phyloP scores from a whole-genome alignment of 1,140 invertebrate species.

The Coboldia fuscipes region DNA sequence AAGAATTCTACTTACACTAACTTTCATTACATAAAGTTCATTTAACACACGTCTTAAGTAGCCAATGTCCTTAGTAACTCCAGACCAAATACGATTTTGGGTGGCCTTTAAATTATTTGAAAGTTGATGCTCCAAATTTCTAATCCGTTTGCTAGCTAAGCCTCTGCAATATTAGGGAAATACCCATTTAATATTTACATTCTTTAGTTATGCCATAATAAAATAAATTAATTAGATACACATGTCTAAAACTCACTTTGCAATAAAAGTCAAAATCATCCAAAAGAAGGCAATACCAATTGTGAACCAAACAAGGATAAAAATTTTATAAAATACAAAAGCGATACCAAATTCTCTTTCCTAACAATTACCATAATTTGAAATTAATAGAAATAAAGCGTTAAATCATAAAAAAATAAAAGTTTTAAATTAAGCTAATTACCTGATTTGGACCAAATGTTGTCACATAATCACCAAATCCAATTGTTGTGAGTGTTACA shows the following conservation, averaged over 20 bases:
- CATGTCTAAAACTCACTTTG: slow-evolving; percentile 18
- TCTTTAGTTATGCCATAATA: no score
- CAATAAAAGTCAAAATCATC: slow-evolving; percentile 79
- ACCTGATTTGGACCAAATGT: slow-evolving; percentile 28
- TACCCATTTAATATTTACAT: no score
- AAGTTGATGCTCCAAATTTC: slow-evolving; percentile 49
- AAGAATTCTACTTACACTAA: slow-evolving; percentile 34
- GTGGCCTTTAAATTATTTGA: slow-evolving; percentile 51
- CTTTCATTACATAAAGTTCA: slow-evolving; percentile 52
- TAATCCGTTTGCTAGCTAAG: slow-evolving; percentile 42
- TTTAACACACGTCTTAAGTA: slow-evolving; percentile 51
- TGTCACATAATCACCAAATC: slow-evolving; percentile 84
- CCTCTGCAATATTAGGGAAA: slow-evolving; percentile 10
- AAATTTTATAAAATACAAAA: slow-evolving; percentile 20
- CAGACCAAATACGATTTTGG: slow-evolving; percentile 53
- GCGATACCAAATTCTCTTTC: slow-evolving; percentile 17
- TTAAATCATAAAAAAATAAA: neutral
- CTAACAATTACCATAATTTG: slow-evolving; percentile 5
- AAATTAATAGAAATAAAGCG: no score
- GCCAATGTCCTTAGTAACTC: slow-evolving; percentile 51
- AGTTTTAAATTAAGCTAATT: slow-evolving; percentile 7
- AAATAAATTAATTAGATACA: slow-evolving; percentile 2
- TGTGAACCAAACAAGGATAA: slow-evolving; percentile 53
- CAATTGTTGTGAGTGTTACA: slow-evolving; percentile 81
- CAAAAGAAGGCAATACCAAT: slow-evolving; percentile 77